Conservation (phyloP, 2,113 vertebrate genomes). For the Gymnorhina tibicen region DNA sequence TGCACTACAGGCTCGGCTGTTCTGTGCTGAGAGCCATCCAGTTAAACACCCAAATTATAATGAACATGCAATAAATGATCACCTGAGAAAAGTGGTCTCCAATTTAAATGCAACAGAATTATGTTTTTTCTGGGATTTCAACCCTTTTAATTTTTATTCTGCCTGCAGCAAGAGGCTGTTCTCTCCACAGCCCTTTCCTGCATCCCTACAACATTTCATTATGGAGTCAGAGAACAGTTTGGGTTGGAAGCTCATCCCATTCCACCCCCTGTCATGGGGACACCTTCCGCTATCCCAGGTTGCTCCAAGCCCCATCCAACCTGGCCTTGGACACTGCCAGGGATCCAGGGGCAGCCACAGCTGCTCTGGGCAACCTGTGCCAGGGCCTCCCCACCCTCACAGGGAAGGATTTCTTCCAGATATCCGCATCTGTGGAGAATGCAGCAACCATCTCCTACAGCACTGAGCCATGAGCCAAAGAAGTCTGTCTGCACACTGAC, state of each 20-base stretch:
- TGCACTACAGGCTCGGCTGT: not conserved
- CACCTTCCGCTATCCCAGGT: fast-evolving
- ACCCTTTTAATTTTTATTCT: not conserved
- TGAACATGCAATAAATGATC: not conserved
- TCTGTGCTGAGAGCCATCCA: not conserved
- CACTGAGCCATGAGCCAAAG: not conserved
- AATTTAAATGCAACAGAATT: not conserved
- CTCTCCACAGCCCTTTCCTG: not conserved
- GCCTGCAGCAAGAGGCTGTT: not conserved
- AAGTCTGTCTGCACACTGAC: fast-evolving
- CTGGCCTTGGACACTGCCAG: not conserved
- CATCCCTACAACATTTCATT: not conserved
- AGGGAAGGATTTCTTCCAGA: not conserved
- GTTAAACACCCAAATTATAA: not conserved
- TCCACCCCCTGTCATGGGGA: not conserved
- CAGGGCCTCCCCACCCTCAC: fast-evolving
- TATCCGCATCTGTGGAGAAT: not conserved
- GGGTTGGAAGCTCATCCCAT: not conserved
- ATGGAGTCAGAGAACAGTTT: not conserved
- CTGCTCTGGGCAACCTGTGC: not conserved
- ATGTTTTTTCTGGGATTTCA: not conserved
- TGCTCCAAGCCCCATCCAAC: fast-evolving
- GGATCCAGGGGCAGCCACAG: not conserved
- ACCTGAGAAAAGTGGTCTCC: not conserved
- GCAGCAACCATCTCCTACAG: not conserved